Evolutionary conservation across 2,888 invertebrate genomes (phyloP), one percentile per base, ranked within the genome.

Genomic region (Eupithecia subumbrata): DNA sequence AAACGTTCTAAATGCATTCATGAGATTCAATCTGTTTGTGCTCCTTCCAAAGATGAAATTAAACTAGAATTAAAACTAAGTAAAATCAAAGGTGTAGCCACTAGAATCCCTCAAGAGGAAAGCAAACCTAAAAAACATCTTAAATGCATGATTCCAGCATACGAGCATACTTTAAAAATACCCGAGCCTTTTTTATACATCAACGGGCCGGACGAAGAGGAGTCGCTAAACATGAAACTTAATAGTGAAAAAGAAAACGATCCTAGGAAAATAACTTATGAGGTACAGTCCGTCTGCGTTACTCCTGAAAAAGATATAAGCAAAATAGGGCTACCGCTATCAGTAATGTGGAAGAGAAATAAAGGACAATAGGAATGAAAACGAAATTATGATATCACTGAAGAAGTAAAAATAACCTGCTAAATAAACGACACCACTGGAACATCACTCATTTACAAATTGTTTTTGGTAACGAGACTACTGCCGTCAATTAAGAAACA

Each of bases 141-240:
- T 14, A 60, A 60, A 25, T 60, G 60, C 60, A 60, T 60, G 60
- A 25, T 60, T 25, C 2, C 60, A 60, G 60, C 25, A n/a, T 60
- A 60, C 60, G 60, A 60, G 14, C 25, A 12, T 25, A 25, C 2
- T 14, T 25, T 1, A 4, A 60, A 60, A 60, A 14, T 60, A 25
- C 60, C 60, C 25, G 60, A 60, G 14, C 60, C 60, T 12, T 60
- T 60, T 60, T 60, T 60, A 60, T 60, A 60, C 25, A 60, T 60
- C 12, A 60, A 60, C 60, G 60, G 60, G 1, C 60, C 60, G 5
- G 25, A 25, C 5, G 25, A 60, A 12, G 34, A 34, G 5, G 34
- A 67, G 4, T 67, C 22, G 12, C 14, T 5, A 9, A n/a, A 67
- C 12, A 22, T 5, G 5, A 37, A n/a, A 67, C n/a, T n/a, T 12